Conservation (phyloP, 2,797 vertebrate species). For the Peromyscus nudipes region DNA sequence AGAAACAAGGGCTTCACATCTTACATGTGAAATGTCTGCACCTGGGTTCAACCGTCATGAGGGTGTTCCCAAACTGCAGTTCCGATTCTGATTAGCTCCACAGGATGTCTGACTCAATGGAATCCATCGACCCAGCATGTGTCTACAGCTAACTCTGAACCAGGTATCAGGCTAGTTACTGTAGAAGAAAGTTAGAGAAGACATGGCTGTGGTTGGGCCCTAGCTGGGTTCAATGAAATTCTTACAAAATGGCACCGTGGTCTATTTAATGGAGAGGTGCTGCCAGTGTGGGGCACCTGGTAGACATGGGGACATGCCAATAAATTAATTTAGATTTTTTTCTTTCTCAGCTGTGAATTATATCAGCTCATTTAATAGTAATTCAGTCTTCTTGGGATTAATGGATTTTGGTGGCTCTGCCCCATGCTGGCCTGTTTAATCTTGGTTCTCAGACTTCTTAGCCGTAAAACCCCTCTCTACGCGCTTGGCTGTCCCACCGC, state of each 20-base stretch:
- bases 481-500: neutral
- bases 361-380: slow-evolving; percentile 75
- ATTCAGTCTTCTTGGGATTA: slow-evolving; percentile 70
- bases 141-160: neutral
- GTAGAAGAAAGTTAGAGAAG: neutral
- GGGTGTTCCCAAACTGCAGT: neutral
- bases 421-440: neutral
- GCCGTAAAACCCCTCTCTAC: neutral
- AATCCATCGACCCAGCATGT: neutral
- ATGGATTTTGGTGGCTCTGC: slow-evolving; percentile 63
- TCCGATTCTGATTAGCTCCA: neutral
- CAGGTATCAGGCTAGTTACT: neutral
- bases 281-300: slow-evolving; percentile 35
- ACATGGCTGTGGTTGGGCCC: neutral
- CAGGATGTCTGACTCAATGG: neutral
- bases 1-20: neutral
- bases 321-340: slow-evolving; percentile 75
- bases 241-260: neutral
- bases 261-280: slow-evolving; percentile 54
- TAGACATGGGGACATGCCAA: slow-evolving; percentile 59
- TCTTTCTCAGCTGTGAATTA: slow-evolving; percentile 73
- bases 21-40: neutral
- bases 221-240: neutral
- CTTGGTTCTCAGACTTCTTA: neutral
- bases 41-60: neutral